A percentile compares a stretch with the other conserved stretches of the same genome.
Conservation (phyloP, 2,113 vertebrate species). For the Prietella phreatophila region DNA sequence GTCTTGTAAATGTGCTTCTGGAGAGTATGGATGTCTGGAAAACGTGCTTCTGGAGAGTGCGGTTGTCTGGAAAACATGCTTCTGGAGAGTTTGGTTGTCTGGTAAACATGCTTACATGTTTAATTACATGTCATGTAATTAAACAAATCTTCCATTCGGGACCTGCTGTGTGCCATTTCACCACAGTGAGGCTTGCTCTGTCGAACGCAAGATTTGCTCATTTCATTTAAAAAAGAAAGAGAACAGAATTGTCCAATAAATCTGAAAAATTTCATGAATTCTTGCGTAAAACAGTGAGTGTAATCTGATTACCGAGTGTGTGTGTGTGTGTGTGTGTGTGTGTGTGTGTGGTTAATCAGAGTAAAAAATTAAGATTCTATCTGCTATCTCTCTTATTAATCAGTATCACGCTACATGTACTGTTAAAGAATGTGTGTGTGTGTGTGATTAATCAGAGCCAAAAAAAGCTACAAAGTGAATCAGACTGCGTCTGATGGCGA, state of each 20-base stretch:
- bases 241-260: neutral
- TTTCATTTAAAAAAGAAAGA: neutral
- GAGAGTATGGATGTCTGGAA: no score
- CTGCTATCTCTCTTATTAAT: neutral
- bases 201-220: neutral
- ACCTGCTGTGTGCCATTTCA: neutral
- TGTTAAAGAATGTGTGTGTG: neutral
- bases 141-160: neutral
- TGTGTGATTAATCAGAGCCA: conserved; percentile 32
- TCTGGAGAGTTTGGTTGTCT: no score
- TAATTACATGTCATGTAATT: neutral
- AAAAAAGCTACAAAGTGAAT: conserved; percentile 2
- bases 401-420: neutral
- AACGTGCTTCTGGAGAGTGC: no score
- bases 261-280: neutral
- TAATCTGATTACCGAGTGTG: neutral
- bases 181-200: neutral
- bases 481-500: conserved; percentile 9
- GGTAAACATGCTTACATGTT: no score
- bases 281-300: neutral
- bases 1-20: no score
- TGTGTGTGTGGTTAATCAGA: neutral
- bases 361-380: conserved; percentile 1
- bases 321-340: neutral
- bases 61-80: no score